Base-by-base conservation (phyloP, 2,797 vertebrate genomes). In the Tenualosa ilisha region DNA sequence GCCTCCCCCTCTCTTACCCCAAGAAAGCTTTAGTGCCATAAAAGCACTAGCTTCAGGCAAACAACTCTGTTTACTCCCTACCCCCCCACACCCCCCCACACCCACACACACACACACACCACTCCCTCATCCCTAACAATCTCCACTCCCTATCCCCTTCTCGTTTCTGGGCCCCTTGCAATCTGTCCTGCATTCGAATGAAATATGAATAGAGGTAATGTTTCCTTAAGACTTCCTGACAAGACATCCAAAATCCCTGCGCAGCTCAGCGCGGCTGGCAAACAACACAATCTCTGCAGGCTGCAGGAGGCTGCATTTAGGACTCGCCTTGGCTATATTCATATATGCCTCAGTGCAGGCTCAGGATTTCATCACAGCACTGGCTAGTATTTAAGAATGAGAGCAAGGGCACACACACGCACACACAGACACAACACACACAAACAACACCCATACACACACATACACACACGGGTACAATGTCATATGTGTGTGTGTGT, bases 181-280 rank as follows among this genome's bases (percentile, higher is more conserved):
- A 94, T 91, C 91, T 90, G 92, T 91, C 92, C 92, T 92, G 91
- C 93, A 93, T 94, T 95, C 86, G 91, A 93, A 94, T 93, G 87
- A 92, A 93, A 94, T 92, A 92, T 92, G 92, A 94, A 94, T 92
- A 91, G 91, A 92, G 89, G 91, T 89, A 90, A 93, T 91, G 92
- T 92, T 92, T 94, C 91, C 90, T 90, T 91, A 93, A 91, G 89
- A 93, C 90, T 92, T 91, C 92, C 88, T 87, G 88, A 91, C 91
- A 91, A 89, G 90, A 92, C 89, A 88, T 91, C 86, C 89, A 88
- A 93, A 93, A 95, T 93, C 91, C 89, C 82, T 86, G 89, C 86
- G 85, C 89, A 83, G 86, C 86, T 89, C 92, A 93, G 93, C 90
- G 88, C 81, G 86, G 91, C 90, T 91, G 91, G 90, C 91, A 93